These are phyloP conservation scores for Chauna torquata DNA, from an alignment of 2,113 vertebrate species.

Conservation along the genomic window DNA sequence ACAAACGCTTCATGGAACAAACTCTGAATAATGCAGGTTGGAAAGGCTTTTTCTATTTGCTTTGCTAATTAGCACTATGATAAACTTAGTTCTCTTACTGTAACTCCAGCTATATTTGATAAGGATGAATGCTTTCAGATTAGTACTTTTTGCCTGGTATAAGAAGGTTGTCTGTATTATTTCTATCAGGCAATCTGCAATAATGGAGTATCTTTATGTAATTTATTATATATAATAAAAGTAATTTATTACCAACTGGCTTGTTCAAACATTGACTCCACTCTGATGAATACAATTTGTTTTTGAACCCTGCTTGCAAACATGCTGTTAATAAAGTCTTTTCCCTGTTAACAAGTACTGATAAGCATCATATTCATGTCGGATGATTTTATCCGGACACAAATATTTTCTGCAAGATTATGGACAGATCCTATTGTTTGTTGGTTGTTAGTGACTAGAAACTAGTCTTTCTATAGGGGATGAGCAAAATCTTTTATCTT, in stretches of 20 bases:
- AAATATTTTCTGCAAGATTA: background rate
- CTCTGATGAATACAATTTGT: background rate
- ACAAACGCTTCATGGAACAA: background rate
- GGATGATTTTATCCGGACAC: background rate
- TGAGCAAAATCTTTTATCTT: background rate
- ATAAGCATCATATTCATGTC: background rate
- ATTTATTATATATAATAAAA: slow-evolving; percentile 19
- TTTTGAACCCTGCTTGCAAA: background rate
- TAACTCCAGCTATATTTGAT: background rate
- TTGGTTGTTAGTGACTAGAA: background rate
- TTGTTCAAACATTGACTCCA: background rate
- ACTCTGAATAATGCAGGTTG: background rate
- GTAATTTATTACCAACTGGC: background rate
- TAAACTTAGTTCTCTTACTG: background rate
- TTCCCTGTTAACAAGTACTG: background rate
- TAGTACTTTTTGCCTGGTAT: background rate
- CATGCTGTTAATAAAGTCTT: background rate
- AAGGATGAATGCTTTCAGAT: slow-evolving; percentile 5
- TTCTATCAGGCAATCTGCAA: background rate
- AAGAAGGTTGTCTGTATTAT: background rate
- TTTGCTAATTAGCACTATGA: background rate
- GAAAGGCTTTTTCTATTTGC: background rate
- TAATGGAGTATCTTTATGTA: background rate
- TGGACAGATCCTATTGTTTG: background rate
- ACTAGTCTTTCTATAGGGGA: background rate